These are phyloP conservation scores for Lasiurus cinereus DNA, from an alignment of 2,113 vertebrate genomes.

Conservation along the genomic window DNA sequence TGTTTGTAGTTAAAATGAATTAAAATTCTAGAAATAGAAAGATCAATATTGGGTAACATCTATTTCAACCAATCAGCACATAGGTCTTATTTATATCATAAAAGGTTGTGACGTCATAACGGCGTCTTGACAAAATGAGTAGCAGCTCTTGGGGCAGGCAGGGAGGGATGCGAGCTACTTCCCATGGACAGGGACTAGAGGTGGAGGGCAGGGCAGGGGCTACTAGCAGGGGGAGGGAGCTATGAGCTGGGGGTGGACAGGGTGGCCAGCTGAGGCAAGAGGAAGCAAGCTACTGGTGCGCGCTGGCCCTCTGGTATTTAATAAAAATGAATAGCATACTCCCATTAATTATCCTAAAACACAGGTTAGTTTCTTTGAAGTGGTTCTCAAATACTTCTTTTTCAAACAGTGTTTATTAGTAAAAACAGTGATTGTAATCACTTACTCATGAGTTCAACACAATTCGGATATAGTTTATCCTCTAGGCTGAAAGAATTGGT, in stretches of 20 bases:
- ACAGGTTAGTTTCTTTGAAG: neutral
- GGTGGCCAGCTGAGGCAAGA: too few species aligned
- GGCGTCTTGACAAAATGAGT: too few species aligned
- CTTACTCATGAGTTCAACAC: neutral
- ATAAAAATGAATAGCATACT: neutral
- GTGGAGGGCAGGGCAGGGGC: too few species aligned
- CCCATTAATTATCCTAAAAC: neutral
- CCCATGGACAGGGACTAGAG: too few species aligned
- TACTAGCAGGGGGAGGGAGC: too few species aligned
- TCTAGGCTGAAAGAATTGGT: slow-evolving; percentile 13
- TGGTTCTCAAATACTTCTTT: neutral
- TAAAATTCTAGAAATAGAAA: neutral
- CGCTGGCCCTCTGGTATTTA: neutral
- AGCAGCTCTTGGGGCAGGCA: too few species aligned
- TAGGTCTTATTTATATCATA: neutral
- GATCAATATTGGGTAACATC: neutral
- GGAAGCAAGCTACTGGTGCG: too few species aligned
- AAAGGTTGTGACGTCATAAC: too few species aligned
- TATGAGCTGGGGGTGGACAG: too few species aligned
- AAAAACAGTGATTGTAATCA: neutral
- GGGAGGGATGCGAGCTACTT: too few species aligned
- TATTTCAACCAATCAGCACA: neutral
- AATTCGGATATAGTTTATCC: neutral
- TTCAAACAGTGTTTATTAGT: neutral
- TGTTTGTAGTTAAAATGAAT: neutral